Percentiles rank a stretch among this genome's conserved stretches.
phyloP scores from a whole-genome alignment of 2,113 vertebrate species.

The Anoura caudifer region DNA sequence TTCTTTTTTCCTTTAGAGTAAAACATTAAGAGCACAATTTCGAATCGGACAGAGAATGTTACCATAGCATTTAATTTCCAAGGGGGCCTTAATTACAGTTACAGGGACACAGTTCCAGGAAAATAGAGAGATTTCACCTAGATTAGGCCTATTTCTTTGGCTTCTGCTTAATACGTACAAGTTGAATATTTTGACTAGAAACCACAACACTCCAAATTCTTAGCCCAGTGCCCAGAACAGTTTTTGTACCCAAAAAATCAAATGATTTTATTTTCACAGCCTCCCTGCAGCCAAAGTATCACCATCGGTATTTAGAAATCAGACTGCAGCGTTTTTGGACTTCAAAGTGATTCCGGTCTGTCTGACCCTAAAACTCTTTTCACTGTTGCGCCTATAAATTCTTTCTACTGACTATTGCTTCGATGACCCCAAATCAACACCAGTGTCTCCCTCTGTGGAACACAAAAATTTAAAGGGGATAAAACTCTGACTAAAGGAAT shows the following conservation, averaged over 20 bases:
- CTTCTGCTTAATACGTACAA: not conserved
- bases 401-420: not conserved
- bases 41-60: slow-evolving; percentile 47
- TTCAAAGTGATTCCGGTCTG: not conserved
- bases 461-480: not conserved
- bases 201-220: not conserved
- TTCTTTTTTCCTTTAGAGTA: slow-evolving; percentile 1
- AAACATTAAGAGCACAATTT: slow-evolving; percentile 47
- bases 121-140: not conserved
- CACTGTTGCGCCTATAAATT: not conserved
- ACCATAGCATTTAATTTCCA: slow-evolving; percentile 37
- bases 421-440: not conserved
- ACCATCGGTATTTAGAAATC: not conserved
- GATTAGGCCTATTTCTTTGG: not conserved
- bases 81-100: slow-evolving; percentile 52
- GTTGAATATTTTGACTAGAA: slow-evolving; percentile 39
- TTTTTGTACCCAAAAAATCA: not conserved
- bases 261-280: not conserved
- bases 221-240: not conserved
- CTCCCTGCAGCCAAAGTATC: not conserved
- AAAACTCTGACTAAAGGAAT: not conserved
- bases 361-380: not conserved
- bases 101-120: not conserved
- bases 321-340: not conserved
- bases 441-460: not conserved